Conservation (phyloP, 2,113 vertebrate species). For the Actenoides lindsayi region DNA sequence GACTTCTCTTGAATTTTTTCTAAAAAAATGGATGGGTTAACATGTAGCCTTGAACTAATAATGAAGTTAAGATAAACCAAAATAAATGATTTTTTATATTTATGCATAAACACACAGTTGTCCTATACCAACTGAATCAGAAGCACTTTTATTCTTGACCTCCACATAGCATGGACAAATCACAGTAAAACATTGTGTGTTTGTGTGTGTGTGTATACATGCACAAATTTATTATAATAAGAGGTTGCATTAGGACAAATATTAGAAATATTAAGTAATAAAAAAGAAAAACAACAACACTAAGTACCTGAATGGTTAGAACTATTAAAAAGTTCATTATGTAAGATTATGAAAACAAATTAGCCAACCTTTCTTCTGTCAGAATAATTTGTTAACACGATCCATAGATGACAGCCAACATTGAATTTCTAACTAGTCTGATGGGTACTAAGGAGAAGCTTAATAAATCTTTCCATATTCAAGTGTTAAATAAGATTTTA, state of each 20-base stretch:
- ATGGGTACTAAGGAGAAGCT: background rate
- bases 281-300: background rate
- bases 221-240: background rate
- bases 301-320: background rate
- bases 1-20: background rate
- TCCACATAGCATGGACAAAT: background rate
- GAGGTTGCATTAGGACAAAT: too few species aligned
- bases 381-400: background rate
- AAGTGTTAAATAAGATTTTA: background rate
- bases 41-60: background rate
- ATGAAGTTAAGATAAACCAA: background rate
- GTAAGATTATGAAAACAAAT: background rate
- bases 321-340: background rate
- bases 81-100: background rate
- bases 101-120: background rate
- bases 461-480: background rate
- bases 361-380: background rate
- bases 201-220: background rate
- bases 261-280: background rate
- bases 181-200: background rate
- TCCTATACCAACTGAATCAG: background rate
- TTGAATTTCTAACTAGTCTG: background rate
- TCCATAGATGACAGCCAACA: background rate
- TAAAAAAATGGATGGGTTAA: background rate
- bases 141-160: background rate